Base-by-base conservation (phyloP, 2,888 invertebrate genomes). In the Eremobia ochroleuca region DNA sequence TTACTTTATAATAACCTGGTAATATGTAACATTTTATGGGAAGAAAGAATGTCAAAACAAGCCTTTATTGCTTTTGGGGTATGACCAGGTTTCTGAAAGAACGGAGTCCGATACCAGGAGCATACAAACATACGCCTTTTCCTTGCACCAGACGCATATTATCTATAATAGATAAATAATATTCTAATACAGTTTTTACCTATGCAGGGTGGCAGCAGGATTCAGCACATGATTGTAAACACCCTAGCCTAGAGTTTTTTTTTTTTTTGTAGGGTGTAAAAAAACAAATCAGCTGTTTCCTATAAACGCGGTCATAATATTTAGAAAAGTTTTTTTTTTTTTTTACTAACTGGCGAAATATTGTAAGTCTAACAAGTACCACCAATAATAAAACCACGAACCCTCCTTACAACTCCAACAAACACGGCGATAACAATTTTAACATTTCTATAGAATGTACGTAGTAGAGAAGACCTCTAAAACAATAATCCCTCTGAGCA, bases 401-500 rank as follows among this genome's bases (percentile, higher is more conserved):
- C 8, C n/a, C 25, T 8, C n/a, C 34, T 6, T 37, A 77, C 2
- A 31, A 37, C 25, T 31, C 11, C 28, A 25, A 13, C 15, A 64
- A 73, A 46, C 34, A 43, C 55, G 3, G 18, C 34, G 9, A 40
- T 62, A 58, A 9, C 40, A 65, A 82, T 69, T 37, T 65, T 25
- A 65, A 43, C 15, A 59, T 65, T 61, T 55, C 68, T 18, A 9
- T n/a, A n/a, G 59, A 58, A 82, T 55, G 8, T 77, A 43, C 43
- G 15, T 43, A 64, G 67, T 59, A 59, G 31, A 67, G 68, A 72
- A 85, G 62, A 49, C 71, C 6, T 49, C 18, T 28, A 81, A 77
- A 62, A 40, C 28, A 58, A 72, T 58, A 66, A 74, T 70, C 37
- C 72, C 28, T 46, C 61, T 34, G 8, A 64, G 21, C 43, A 59